Base-by-base conservation (phyloP, 2,888 invertebrate species). In the Cantharis nigra region DNA sequence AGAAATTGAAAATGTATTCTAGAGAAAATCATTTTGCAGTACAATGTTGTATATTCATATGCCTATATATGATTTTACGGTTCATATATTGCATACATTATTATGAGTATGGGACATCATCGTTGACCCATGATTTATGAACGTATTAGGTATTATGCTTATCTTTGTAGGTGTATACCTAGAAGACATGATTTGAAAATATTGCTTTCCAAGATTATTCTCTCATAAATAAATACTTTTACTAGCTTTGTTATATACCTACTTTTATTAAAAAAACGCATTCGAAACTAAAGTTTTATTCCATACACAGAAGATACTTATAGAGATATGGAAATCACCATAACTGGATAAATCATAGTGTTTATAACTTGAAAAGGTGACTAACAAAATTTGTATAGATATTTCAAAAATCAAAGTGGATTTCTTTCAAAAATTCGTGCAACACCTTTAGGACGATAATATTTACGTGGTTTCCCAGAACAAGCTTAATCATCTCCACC, bases 81-180 rank as follows among this genome's bases (percentile, higher is more conserved):
- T 20, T 67, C 65, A 67, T 67, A 67, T 67, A 67, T 67, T 23
- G 65, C 65, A 20, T 67, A 67, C 65, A 64, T 64, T 64, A 64
- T 64, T 64, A 23, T 64, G 18, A 20, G 18, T 13, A 67, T 26
- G 23, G 49, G 49, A 67, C n/a, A 67, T 67, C 26, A n/a, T 67
- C 18, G 18, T 67, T 26, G 65, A 67, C 20, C 65, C 65, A 23
- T 23, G 49, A 49, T 49, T 49, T 49, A 49, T 49, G n/a, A 49
- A 49, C 49, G 49, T 49, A 49, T 49, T 49, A 49, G 49, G 49
- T 49, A 49, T 49, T 49, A 49, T 49, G 49, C 49, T 49, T 49
- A 49, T 49, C 49, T 49, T 49, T 49, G 49, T 49, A 49, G 49
- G 49, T 49, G 49, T 49, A 49, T 49, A 49, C 49, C 49, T 49